These are phyloP conservation scores for Bombyx mori DNA, from an alignment of 1,140 invertebrate species.

Conservation along the genomic window DNA sequence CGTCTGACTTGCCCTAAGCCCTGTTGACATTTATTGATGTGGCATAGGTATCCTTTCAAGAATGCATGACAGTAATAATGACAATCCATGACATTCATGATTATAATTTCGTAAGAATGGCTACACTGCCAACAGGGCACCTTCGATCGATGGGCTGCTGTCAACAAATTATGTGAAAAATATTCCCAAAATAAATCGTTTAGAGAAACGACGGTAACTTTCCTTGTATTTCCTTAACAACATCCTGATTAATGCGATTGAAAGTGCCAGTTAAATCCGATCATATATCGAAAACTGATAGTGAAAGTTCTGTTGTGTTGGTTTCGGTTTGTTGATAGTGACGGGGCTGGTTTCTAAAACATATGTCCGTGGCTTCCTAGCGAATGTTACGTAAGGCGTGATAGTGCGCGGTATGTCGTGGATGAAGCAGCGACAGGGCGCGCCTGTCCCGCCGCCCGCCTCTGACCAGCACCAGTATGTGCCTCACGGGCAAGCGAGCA, in stretches of 20 bases:
- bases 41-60: too few relatives aligned
- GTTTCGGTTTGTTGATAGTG: constrained; percentile 33
- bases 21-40: too few relatives aligned
- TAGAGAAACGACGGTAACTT: not conserved
- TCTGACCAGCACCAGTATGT: constrained; percentile 38
- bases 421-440: constrained; percentile 52
- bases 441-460: constrained; percentile 28
- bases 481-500: constrained; percentile 49
- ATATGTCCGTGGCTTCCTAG: constrained; percentile 46
- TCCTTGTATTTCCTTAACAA: too few relatives aligned
- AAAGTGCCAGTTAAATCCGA: too few relatives aligned
- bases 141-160: constrained; percentile 68
- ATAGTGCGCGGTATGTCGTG: constrained; percentile 59
- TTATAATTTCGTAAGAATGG: constrained; percentile 21
- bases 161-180: constrained; percentile 53
- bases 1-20: too few relatives aligned
- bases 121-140: constrained; percentile 69
- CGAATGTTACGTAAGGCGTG: constrained; percentile 64
- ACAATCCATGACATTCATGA: too few relatives aligned
- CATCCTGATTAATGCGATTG: too few relatives aligned
- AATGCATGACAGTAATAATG: too few relatives aligned
- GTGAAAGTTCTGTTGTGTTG: constrained; percentile 51
- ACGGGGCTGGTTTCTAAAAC: constrained; percentile 54
- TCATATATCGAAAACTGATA: constrained; percentile 11
- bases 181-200: constrained; percentile 32